Evolutionary conservation across 2,113 vertebrate species (phyloP).

Genomic region (Melanocharis versteri): DNA sequence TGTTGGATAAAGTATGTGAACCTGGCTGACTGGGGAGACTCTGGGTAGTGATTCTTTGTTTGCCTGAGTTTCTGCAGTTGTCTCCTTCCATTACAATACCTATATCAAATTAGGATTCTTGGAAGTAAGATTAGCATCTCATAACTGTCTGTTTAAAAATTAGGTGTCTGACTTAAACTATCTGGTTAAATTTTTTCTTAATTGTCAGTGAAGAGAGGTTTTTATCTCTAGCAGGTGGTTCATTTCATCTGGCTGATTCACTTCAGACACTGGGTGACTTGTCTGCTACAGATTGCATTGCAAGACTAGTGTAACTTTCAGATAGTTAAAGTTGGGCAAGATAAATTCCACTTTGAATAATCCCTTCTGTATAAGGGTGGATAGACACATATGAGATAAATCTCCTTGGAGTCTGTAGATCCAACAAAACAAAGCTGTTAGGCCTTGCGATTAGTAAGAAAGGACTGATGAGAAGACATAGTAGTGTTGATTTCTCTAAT

Average conservation of each 20-base stretch:
- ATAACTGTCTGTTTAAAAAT: not conserved
- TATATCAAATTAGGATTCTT: not conserved
- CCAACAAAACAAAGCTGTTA: not conserved
- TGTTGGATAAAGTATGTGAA: not conserved
- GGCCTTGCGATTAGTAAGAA: not conserved
- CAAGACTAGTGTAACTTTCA: not conserved
- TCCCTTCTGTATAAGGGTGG: not conserved
- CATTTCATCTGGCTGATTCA: not conserved
- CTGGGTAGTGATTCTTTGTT: not conserved
- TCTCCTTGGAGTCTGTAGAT: not conserved
- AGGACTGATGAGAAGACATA: not conserved
- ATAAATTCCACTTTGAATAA: not conserved
- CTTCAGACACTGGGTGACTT: not conserved
- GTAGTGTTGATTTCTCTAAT: not conserved
- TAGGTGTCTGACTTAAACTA: not conserved
- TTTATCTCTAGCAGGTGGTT: not conserved
- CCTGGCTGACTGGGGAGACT: rapidly evolving
- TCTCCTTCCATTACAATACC: not conserved
- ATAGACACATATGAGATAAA: not conserved
- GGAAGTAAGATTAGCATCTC: not conserved
- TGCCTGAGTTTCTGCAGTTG: not conserved
- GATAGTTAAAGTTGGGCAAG: not conserved
- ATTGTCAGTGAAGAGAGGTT: not conserved
- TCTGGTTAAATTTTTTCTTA: not conserved
- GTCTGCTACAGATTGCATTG: not conserved